These are phyloP conservation scores for Gadus macrocephalus DNA, from an alignment of 2,113 vertebrate species.

Conservation along the genomic window DNA sequence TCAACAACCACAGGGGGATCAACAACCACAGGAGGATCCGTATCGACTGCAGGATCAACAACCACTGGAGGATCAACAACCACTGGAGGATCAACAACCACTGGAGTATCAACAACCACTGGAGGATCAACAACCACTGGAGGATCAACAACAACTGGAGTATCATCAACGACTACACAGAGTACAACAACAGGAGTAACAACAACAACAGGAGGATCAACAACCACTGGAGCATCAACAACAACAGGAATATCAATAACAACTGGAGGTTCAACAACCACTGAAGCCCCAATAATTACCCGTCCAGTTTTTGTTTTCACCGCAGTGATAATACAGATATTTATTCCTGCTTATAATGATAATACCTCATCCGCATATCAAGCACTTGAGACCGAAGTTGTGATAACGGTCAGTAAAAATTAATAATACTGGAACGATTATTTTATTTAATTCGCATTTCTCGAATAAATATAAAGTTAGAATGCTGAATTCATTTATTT, in stretches of 20 bases:
- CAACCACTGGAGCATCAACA: not conserved
- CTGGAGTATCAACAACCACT: not conserved
- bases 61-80: not conserved
- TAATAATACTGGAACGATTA: not conserved
- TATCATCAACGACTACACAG: not conserved
- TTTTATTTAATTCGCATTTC: not conserved
- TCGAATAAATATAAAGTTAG: not conserved
- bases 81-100: not conserved
- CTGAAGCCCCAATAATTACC: not conserved
- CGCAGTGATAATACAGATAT: not conserved
- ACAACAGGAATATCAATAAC: not conserved
- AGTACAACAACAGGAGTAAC: not conserved
- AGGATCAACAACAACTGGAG: constrained; percentile 1
- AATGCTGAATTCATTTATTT: not conserved
- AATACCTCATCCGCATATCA: not conserved
- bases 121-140: not conserved
- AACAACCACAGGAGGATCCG: not conserved
- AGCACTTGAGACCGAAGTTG: not conserved
- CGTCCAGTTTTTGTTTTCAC: not conserved
- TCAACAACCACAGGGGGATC: fast-evolving
- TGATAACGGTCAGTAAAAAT: not conserved
- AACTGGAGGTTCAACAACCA: too few relatives aligned
- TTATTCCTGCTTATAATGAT: not conserved
- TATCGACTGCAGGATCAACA: too few relatives aligned
- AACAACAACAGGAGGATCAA: not conserved